These are phyloP conservation scores for Rhinoraja longicauda DNA, from an alignment of 2,797 vertebrate genomes.

Conservation along the genomic window DNA sequence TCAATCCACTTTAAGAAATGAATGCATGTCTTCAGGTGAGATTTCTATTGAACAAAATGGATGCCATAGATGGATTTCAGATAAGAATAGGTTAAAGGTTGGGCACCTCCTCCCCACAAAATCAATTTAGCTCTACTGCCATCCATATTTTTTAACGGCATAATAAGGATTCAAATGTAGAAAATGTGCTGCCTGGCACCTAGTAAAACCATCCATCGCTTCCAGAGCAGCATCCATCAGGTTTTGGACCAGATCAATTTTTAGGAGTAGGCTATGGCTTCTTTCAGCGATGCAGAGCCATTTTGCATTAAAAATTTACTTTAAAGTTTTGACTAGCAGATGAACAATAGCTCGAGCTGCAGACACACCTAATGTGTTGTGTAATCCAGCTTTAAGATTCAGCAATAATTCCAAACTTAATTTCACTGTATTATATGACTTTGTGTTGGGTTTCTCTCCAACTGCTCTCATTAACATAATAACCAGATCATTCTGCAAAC, in stretches of 20 bases:
- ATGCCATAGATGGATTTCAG: background rate
- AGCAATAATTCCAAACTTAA: too few species aligned
- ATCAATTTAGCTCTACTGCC: background rate
- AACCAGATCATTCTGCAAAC: too few species aligned
- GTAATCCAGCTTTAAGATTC: too few species aligned
- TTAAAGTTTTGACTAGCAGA: background rate
- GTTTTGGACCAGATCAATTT: background rate
- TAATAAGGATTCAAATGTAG: background rate
- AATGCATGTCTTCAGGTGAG: background rate
- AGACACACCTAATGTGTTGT: too few species aligned
- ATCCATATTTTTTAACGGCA: too few species aligned
- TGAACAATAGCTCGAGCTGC: background rate
- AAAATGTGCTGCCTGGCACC: background rate
- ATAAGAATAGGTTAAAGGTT: background rate
- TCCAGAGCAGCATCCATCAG: background rate
- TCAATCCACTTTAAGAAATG: background rate
- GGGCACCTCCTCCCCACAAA: background rate
- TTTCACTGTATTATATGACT: too few species aligned
- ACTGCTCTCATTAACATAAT: too few species aligned
- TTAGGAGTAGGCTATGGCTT: background rate
- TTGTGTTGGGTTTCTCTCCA: too few species aligned
- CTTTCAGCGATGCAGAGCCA: background rate
- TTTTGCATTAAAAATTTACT: background rate
- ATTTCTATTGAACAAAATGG: background rate
- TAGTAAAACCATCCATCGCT: background rate